Conservation (phyloP, 2,113 vertebrate species). For the Verasper variegatus region DNA sequence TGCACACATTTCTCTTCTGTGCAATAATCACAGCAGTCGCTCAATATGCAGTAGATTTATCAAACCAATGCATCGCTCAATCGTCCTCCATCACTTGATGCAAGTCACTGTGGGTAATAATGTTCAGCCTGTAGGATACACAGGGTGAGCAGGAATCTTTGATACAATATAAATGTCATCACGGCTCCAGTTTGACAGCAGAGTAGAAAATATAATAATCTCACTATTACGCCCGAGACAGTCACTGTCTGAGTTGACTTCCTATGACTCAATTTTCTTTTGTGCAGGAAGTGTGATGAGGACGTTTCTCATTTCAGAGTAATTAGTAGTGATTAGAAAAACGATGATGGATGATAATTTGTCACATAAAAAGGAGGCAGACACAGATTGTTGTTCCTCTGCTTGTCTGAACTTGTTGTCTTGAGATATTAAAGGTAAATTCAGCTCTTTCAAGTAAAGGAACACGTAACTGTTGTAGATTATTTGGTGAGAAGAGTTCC, state of each 20-base stretch:
- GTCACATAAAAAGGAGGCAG: too few species aligned
- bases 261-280: neutral
- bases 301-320: neutral
- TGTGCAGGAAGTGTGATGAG: conserved; percentile 15
- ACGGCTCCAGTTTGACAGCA: neutral
- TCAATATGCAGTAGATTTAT: neutral
- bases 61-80: neutral
- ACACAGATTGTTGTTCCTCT: too few species aligned
- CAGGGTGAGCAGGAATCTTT: too few species aligned
- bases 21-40: neutral
- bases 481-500: too few species aligned
- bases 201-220: neutral
- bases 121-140: too few species aligned
- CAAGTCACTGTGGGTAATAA: too few species aligned
- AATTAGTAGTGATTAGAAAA: neutral
- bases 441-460: too few species aligned
- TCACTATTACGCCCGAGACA: neutral
- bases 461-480: too few species aligned
- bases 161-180: neutral
- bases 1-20: too few species aligned
- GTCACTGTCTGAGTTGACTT: neutral
- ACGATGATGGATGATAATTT: neutral
- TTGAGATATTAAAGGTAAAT: too few species aligned
- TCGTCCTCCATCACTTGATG: too few species aligned
- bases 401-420: too few species aligned